Percentiles rank a stretch among this genome's conserved stretches.
Conservation (phyloP, 2,113 vertebrate genomes). For the Aix galericulata region DNA sequence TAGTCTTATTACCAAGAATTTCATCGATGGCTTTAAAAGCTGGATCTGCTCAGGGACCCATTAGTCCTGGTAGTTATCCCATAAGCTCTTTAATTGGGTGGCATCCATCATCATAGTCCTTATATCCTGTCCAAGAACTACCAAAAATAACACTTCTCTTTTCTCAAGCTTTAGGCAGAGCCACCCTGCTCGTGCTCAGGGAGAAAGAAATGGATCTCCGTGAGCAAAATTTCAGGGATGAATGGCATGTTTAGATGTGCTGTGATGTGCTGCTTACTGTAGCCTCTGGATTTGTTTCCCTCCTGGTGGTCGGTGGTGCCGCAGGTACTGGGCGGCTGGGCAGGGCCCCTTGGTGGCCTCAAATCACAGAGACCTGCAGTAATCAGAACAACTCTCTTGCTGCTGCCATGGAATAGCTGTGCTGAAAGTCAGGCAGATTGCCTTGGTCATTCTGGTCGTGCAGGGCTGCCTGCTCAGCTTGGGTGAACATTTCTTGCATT, state of each 20-base stretch:
- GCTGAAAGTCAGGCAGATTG: not conserved
- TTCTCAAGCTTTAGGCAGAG: not conserved
- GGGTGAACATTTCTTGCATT: not conserved
- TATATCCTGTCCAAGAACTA: not conserved
- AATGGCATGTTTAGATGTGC: not conserved
- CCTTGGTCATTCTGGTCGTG: accelerated
- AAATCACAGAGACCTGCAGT: accelerated
- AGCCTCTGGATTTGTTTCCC: not conserved
- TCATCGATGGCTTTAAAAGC: not conserved
- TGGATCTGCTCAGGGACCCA: not conserved
- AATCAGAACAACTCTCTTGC: accelerated
- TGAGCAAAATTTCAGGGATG: not conserved
- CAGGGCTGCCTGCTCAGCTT: not conserved
- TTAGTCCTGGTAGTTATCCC: not conserved
- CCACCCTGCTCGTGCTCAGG: not conserved
- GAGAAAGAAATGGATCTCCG: not conserved
- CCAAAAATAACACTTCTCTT: accelerated
- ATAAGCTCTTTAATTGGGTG: not conserved
- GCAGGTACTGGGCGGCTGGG: accelerated
- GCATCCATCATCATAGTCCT: not conserved
- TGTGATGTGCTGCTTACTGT: accelerated
- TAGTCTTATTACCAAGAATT: not conserved
- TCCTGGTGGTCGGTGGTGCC: not conserved
- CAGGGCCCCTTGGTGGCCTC: not conserved
- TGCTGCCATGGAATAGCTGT: accelerated